These are phyloP conservation scores for Dryoscopus gambensis DNA, from an alignment of 2,113 vertebrate genomes.

Conservation along the genomic window DNA sequence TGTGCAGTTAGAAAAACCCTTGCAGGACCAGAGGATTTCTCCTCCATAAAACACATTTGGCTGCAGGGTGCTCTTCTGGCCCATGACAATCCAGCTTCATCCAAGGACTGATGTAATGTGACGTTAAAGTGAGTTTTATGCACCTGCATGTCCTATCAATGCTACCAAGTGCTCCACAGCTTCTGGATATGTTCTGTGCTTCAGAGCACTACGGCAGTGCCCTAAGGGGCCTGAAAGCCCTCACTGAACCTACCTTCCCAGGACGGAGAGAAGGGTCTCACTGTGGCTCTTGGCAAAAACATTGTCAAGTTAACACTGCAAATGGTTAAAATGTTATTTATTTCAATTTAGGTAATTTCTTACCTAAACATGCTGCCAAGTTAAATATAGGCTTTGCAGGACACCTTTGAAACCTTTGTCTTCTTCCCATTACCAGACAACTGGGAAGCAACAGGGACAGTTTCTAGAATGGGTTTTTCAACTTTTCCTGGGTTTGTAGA, in stretches of 20 bases:
- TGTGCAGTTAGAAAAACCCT: neutral
- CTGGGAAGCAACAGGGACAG: neutral
- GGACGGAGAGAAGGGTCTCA: neutral
- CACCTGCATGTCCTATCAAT: accelerated
- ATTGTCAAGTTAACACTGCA: neutral
- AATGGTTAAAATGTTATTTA: neutral
- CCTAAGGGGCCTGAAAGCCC: neutral
- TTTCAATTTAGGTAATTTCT: neutral
- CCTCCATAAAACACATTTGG: neutral
- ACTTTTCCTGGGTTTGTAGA: neutral
- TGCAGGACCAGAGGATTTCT: neutral
- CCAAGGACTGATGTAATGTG: neutral
- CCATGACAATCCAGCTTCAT: neutral
- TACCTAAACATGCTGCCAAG: accelerated
- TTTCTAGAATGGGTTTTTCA: neutral
- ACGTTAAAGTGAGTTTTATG: neutral
- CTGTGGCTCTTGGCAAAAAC: neutral
- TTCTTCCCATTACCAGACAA: neutral
- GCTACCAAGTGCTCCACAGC: neutral
- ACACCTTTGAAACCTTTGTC: neutral
- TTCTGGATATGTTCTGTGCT: neutral
- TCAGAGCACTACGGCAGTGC: neutral
- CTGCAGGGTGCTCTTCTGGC: neutral
- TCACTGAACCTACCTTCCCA: neutral
- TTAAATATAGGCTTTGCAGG: neutral